Evolutionary conservation across 2,888 invertebrate species (phyloP), one percentile per base, ranked within the genome.

Genomic region (Athalia cordata): DNA sequence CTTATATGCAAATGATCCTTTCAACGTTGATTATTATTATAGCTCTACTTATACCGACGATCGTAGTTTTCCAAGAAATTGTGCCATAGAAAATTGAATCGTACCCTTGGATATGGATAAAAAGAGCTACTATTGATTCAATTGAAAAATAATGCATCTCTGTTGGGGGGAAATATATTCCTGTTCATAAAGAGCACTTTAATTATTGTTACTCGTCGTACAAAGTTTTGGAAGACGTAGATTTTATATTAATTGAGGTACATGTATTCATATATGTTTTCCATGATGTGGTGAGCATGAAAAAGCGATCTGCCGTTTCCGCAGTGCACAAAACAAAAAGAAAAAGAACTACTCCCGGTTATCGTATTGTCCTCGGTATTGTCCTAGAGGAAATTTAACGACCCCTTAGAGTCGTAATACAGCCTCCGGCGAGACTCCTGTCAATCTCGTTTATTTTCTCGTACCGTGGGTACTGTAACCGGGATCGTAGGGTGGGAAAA

Each of bases 341-440:
- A 72, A 13, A 72, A 11, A 57, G 13, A 70, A 11, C n/a, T 57
- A 59, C n/a, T 55, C 55, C 55, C 68, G 57, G 59, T 13, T 72
- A 72, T 72, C 72, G 72, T 43, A 72, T 59, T 72, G 72, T 72
- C 59, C 70, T 72, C 43, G 45, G 72, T 43, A 72, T 59, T 72
- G 72, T 72, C 59, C 70, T 72, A 57, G 45, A 57, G 72, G 45
- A 72, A 59, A 59, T 72, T 72, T 72, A 72, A 72, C 72, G 72
- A 72, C 59, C 57, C 72, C 72, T 72, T 59, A 72, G 15, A 57
- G 45, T 72, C 72, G 72, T 47, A 43, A 45, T 72, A 59, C n/a
- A 43, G 59, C 72, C 72, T 72, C 47, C 59, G 72, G 72, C 59
- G n/a, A 57, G 72, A 59, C 47, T 72, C 45, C 52, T 47, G 72